These are phyloP conservation scores for Grantiella picta DNA, from an alignment of 2,113 vertebrate genomes.

Conservation along the genomic window DNA sequence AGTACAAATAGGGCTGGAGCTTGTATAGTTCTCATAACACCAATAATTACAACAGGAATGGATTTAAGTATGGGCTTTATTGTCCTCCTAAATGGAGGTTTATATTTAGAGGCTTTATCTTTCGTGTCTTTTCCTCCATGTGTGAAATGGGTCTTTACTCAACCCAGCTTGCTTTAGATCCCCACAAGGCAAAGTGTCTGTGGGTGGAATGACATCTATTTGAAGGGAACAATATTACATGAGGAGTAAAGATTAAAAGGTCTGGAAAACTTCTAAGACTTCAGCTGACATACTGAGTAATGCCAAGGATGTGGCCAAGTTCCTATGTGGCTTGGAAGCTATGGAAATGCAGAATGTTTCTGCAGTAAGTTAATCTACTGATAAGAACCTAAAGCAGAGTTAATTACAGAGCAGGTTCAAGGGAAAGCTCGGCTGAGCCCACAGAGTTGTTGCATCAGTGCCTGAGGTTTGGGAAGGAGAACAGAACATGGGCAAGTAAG, in stretches of 20 bases:
- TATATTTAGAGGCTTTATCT: not conserved
- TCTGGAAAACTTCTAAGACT: slow-evolving; percentile 37
- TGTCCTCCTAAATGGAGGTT: not conserved
- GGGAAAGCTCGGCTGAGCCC: slow-evolving; percentile 8
- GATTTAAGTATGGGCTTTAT: not conserved
- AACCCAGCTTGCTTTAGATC: not conserved
- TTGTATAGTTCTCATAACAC: not conserved
- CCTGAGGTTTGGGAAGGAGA: not conserved
- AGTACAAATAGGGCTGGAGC: not conserved
- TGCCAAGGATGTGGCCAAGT: not conserved
- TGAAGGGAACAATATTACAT: not conserved
- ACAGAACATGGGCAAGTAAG: not conserved
- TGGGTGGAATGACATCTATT: not conserved
- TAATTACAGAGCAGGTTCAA: slow-evolving; percentile 48
- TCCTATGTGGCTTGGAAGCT: not conserved
- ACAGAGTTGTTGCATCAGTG: not conserved
- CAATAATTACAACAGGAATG: not conserved
- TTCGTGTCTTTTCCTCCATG: not conserved
- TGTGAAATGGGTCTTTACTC: slow-evolving; percentile 13
- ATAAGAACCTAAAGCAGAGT: slow-evolving; percentile 40
- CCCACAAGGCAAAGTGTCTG: not conserved
- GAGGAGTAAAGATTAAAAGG: slow-evolving; percentile 27
- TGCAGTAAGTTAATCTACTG: slow-evolving; percentile 29
- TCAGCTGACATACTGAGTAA: not conserved
- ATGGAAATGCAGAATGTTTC: slow-evolving; percentile 26